Evolutionary conservation across 2,797 vertebrate genomes (phyloP).

Genomic region (Spinibarbus caldwelli): DNA sequence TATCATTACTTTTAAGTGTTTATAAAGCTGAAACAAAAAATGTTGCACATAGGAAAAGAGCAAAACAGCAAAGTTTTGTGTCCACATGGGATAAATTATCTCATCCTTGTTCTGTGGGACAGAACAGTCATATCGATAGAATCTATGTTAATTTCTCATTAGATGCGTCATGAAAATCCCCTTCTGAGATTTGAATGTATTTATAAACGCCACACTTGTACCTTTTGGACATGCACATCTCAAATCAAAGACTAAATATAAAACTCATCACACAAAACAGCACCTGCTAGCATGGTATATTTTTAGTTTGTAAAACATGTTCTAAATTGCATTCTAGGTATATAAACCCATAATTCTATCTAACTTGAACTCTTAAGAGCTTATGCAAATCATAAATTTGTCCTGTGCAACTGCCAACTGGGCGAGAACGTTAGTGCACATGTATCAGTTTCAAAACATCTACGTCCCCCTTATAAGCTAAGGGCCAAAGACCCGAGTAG

Average conservation of each 20-base stretch:
- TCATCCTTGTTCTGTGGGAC: not conserved
- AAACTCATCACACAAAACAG: slow-evolving; percentile 48
- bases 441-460: slow-evolving; percentile 22
- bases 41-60: not conserved
- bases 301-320: slow-evolving; percentile 46
- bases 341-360: not conserved
- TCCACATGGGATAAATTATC: not conserved
- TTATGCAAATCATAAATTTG: not conserved
- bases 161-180: slow-evolving; percentile 28
- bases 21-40: not conserved
- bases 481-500: not conserved
- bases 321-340: slow-evolving; percentile 12
- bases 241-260: slow-evolving; percentile 62
- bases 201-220: slow-evolving; percentile 45
- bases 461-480: not conserved
- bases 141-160: not conserved
- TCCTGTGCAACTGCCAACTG: not conserved
- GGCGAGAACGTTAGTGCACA: not conserved
- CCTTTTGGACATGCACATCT: slow-evolving; percentile 35
- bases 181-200: slow-evolving; percentile 36
- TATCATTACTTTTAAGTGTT: not conserved
- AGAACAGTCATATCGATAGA: slow-evolving; percentile 8
- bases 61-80: too few relatives aligned
- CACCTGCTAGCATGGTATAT: slow-evolving; percentile 49
- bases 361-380: not conserved